Conservation (phyloP, 2,113 vertebrate species). For the Anguilla japonica region DNA sequence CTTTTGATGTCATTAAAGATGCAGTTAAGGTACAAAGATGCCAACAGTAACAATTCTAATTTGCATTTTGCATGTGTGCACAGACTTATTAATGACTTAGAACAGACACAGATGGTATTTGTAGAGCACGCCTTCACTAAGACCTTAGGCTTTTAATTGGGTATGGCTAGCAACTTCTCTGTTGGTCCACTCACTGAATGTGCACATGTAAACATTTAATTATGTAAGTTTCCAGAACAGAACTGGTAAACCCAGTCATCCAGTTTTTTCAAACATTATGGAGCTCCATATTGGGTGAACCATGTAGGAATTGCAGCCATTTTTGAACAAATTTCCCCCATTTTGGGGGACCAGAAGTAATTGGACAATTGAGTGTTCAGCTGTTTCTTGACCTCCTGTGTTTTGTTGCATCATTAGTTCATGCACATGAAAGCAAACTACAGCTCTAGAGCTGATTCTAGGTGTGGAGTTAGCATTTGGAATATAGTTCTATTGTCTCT, state of each 20-base stretch:
- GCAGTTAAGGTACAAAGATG: slow-evolving; percentile 45
- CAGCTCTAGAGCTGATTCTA: too few species aligned
- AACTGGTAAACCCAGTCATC: background rate
- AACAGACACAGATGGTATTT: background rate
- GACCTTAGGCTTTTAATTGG: background rate
- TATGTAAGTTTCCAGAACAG: background rate
- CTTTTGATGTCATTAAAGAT: slow-evolving; percentile 53
- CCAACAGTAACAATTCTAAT: slow-evolving; percentile 13
- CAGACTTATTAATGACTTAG: background rate
- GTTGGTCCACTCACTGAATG: background rate
- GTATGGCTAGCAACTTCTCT: background rate
- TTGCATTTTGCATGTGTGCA: slow-evolving; percentile 10
- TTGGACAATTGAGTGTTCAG: too few species aligned
- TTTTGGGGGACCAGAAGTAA: too few species aligned
- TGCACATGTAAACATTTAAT: background rate
- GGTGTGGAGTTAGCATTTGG: too few species aligned
- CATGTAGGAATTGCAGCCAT: too few species aligned
- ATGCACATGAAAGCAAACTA: too few species aligned
- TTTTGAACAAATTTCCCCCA: too few species aligned
- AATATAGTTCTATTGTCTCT: too few species aligned
- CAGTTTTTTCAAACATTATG: too few species aligned
- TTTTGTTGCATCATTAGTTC: too few species aligned
- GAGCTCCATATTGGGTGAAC: too few species aligned
- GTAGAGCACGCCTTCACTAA: background rate
- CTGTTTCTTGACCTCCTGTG: too few species aligned